These are phyloP conservation scores for Leptothorax acervorum DNA, from an alignment of 2,888 invertebrate genomes.

Conservation along the genomic window DNA sequence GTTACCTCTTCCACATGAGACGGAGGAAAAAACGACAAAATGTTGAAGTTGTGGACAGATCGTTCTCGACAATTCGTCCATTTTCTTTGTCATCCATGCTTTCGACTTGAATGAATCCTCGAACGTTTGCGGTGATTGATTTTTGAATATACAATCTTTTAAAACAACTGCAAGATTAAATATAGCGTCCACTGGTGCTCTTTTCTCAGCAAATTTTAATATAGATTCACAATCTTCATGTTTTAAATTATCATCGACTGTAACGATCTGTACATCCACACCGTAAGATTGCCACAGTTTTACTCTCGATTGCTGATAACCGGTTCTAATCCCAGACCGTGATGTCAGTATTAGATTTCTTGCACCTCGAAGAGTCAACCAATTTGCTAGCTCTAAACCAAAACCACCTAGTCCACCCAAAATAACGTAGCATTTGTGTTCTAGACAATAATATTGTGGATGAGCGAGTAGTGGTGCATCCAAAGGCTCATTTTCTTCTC, in stretches of 20 bases:
- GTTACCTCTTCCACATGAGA: conserved; percentile 89
- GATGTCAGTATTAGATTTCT: conserved; percentile 93
- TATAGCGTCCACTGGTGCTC: conserved; percentile 88
- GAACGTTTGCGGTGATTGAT: conserved; percentile 86
- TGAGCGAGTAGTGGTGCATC: too few relatives aligned
- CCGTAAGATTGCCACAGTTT: conserved; percentile 90
- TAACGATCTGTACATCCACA: conserved; percentile 89
- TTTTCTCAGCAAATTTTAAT: conserved; percentile 86
- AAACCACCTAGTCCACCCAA: conserved; percentile 87
- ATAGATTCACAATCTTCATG: conserved; percentile 90
- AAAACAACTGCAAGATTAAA: conserved; percentile 89
- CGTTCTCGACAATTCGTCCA: conserved; percentile 87
- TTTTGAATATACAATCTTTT: conserved; percentile 87
- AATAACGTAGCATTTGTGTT: too few relatives aligned
- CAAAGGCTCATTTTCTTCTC: too few relatives aligned
- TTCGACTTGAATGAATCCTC: conserved; percentile 87
- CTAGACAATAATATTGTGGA: too few relatives aligned
- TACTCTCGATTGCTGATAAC: conserved; percentile 93
- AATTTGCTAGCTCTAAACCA: conserved; percentile 95
- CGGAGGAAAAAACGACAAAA: conserved; percentile 89
- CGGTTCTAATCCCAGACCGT: conserved; percentile 91
- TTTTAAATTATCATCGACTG: conserved; percentile 86
- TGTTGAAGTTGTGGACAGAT: conserved; percentile 85
- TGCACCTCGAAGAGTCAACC: conserved; percentile 94
- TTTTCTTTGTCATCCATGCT: conserved; percentile 87